A percentile compares a stretch with the other conserved stretches of the same genome.
phyloP scores from a whole-genome alignment of 2,797 vertebrate species.

The Acipenser ruthenus region DNA sequence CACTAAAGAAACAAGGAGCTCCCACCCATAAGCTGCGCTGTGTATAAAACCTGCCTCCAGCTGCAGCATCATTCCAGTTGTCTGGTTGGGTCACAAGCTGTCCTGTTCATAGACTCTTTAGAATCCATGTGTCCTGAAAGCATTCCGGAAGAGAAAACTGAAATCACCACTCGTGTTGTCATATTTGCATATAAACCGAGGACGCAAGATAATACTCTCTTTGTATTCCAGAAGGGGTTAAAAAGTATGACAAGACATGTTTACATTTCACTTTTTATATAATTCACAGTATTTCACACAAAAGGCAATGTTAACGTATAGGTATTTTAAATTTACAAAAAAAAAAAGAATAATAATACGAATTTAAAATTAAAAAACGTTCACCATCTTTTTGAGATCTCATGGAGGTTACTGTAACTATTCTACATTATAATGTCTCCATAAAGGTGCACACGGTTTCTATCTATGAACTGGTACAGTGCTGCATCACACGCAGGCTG shows the following conservation, averaged over 20 bases:
- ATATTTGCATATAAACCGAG: too few species aligned
- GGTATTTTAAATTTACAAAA: conserved; percentile 41
- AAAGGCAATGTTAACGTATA: conserved; percentile 49
- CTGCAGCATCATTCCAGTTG: neutral
- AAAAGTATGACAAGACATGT: neutral
- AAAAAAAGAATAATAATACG: conserved; percentile 31
- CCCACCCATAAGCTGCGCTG: neutral
- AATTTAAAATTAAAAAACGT: conserved; percentile 21
- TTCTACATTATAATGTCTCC: conserved; percentile 16
- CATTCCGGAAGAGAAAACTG: neutral
- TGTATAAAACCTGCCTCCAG: too few species aligned
- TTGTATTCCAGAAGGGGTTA: neutral
- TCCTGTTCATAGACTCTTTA: conserved; percentile 5
- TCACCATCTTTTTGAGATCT: too few species aligned
- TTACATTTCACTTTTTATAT: conserved; percentile 45
- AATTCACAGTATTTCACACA: conserved; percentile 63
- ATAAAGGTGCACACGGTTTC: conserved; percentile 9
- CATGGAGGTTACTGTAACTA: conserved; percentile 16
- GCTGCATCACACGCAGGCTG: conserved; percentile 19
- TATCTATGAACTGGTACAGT: too few species aligned
- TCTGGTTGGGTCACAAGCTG: conserved; percentile 1
- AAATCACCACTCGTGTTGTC: neutral
- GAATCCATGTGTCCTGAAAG: neutral
- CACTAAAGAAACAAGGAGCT: neutral
- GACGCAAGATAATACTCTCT: too few species aligned